phyloP scores from a whole-genome alignment of 2,888 invertebrate species.

The Eucriotettix oculatus region DNA sequence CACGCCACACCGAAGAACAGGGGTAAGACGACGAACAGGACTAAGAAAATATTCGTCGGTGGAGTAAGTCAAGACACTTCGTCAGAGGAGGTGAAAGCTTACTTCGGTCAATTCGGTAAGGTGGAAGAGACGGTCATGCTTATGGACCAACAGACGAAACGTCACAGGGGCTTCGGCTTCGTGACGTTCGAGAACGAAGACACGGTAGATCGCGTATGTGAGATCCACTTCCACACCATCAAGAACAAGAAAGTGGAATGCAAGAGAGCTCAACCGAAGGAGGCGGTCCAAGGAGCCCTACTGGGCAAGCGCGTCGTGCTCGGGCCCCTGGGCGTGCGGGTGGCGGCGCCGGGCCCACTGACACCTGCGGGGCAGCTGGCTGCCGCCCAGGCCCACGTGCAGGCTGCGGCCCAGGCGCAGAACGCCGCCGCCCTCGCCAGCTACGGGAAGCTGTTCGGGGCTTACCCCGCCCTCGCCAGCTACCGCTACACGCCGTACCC shows the following conservation, averaged over 20 bases:
- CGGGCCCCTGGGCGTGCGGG: slow-evolving; percentile 37
- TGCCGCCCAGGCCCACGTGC: slow-evolving; percentile 26
- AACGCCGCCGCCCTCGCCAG: slow-evolving; percentile 43
- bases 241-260: slow-evolving; percentile 85
- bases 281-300: slow-evolving; percentile 59
- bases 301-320: slow-evolving; percentile 48
- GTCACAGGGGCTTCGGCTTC: slow-evolving; percentile 81
- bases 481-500: slow-evolving; percentile 48
- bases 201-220: slow-evolving; percentile 82
- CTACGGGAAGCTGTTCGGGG: slow-evolving; percentile 47
- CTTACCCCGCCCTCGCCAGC: slow-evolving; percentile 38
- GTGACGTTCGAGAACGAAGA: slow-evolving; percentile 85
- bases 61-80: slow-evolving; percentile 86
- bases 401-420: slow-evolving; percentile 39
- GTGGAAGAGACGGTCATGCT: slow-evolving; percentile 86
- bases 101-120: slow-evolving; percentile 78
- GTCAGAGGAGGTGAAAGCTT: slow-evolving; percentile 77
- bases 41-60: slow-evolving; percentile 85
- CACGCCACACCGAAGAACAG: slow-evolving; percentile 85
- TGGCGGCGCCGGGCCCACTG: slow-evolving; percentile 45
- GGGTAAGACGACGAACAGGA: slow-evolving; percentile 68
- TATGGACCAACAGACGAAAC: slow-evolving; percentile 86
- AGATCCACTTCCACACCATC: slow-evolving; percentile 83
- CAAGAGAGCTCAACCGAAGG: slow-evolving; percentile 84
- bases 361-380: slow-evolving; percentile 34